Percentiles rank a stretch among this genome's conserved stretches.
Conservation (phyloP, 2,113 vertebrate genomes). For the Oophaga pumilio region DNA sequence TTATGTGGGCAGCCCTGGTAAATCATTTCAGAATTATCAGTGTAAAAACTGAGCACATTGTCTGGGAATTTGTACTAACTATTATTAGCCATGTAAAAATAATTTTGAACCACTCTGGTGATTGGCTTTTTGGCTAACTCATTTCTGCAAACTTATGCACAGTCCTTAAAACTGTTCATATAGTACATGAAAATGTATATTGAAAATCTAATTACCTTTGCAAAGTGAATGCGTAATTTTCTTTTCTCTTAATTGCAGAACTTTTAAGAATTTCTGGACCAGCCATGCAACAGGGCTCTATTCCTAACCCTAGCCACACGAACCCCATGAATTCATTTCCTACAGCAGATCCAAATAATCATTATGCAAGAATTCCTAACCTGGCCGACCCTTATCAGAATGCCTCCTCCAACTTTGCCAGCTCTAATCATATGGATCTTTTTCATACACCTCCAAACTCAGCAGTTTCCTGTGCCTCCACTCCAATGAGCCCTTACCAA, state of each 20-base stretch:
- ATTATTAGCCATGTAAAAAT: neutral
- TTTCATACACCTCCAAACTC: constrained; percentile 78
- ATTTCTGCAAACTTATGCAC: neutral
- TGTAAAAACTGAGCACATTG: neutral
- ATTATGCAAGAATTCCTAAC: constrained; percentile 77
- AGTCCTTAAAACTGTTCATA: neutral
- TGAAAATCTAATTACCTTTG: neutral
- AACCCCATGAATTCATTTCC: constrained; percentile 72
- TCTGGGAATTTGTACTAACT: neutral
- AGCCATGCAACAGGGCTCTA: constrained; percentile 62
- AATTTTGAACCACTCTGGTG: neutral
- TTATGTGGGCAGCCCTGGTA: neutral
- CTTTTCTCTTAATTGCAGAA: constrained; percentile 67
- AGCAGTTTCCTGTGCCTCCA: constrained; percentile 81
- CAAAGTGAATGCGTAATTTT: neutral
- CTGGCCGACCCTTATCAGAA: constrained; percentile 75
- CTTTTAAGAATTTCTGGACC: constrained; percentile 72
- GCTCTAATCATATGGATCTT: constrained; percentile 73
- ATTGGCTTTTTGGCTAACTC: neutral
- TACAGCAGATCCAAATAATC: constrained; percentile 72
- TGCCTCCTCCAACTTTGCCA: constrained; percentile 79
- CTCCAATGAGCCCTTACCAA: constrained; percentile 75
- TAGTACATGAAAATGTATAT: neutral
- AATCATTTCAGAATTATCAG: neutral
- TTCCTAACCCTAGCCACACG: constrained; percentile 72